These are phyloP conservation scores for Nyleta sp. DNA, from an alignment of 2,888 invertebrate genomes.

Conservation along the genomic window DNA sequence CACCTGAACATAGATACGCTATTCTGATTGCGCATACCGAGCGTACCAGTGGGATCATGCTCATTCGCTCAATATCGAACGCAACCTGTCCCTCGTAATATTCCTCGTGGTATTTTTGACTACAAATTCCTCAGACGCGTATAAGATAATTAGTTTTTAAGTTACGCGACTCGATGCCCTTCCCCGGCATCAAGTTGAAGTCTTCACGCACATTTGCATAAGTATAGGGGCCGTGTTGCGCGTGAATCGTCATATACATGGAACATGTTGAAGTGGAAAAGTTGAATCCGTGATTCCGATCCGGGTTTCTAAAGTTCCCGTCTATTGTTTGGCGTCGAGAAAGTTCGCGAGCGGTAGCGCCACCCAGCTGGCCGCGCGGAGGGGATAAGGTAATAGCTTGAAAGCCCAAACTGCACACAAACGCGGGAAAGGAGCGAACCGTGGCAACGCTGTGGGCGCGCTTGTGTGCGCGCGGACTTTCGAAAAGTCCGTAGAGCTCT, in stretches of 20 bases:
- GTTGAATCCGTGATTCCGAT: slow-evolving; percentile 38
- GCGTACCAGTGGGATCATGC: too few relatives aligned
- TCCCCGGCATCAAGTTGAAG: too few relatives aligned
- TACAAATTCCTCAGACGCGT: too few relatives aligned
- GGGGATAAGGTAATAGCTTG: slow-evolving; percentile 57
- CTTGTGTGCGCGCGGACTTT: slow-evolving; percentile 42
- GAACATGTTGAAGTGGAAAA: slow-evolving; percentile 55
- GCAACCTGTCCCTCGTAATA: too few relatives aligned
- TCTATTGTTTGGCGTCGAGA: slow-evolving; percentile 52
- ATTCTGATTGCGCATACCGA: too few relatives aligned
- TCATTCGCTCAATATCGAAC: too few relatives aligned
- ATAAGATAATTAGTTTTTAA: too few relatives aligned
- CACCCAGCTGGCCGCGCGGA: slow-evolving; percentile 31
- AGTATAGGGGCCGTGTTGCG: too few relatives aligned
- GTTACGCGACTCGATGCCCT: too few relatives aligned
- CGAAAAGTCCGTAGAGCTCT: slow-evolving; percentile 46
- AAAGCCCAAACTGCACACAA: slow-evolving; percentile 58
- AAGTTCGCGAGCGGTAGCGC: slow-evolving; percentile 37
- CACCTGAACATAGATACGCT: too few relatives aligned
- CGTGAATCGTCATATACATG: slow-evolving; percentile 16
- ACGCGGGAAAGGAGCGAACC: not conserved
- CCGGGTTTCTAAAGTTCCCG: slow-evolving; percentile 48
- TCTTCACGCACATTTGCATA: too few relatives aligned
- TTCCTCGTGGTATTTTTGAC: too few relatives aligned
- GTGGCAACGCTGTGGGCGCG: slow-evolving; percentile 20